phyloP scores from a whole-genome alignment of 2,797 vertebrate species.

The Hippoglossus hippoglossus region DNA sequence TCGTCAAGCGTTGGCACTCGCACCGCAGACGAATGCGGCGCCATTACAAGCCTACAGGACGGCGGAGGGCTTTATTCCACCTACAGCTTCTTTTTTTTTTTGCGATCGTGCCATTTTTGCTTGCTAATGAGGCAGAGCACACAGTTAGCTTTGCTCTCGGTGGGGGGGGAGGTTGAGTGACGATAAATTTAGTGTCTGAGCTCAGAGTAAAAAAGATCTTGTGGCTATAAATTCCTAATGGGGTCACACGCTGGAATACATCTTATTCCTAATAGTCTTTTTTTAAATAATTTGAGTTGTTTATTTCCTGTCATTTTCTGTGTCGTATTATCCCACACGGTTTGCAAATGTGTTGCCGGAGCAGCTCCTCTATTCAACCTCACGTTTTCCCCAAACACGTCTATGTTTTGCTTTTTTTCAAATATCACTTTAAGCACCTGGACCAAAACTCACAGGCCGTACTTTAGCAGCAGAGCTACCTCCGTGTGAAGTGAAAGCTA shows the following conservation, averaged over 20 bases:
- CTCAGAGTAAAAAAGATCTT: constrained; percentile 15
- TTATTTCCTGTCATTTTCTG: background rate
- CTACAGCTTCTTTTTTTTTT: constrained; percentile 20
- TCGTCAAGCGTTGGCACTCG: constrained; percentile 30
- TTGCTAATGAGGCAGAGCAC: constrained; percentile 32
- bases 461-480: constrained; percentile 33
- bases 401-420: constrained; percentile 9
- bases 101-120: constrained; percentile 12
- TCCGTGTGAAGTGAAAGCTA: constrained; percentile 54
- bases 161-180: background rate
- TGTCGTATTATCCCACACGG: background rate
- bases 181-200: constrained; percentile 4
- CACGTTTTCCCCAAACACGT: background rate
- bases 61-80: constrained; percentile 34
- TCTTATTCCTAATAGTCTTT: background rate
- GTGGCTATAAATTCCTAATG: constrained; percentile 9
- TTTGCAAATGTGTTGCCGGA: background rate
- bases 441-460: constrained; percentile 18
- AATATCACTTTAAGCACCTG: background rate
- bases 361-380: background rate
- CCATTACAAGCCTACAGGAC: constrained; percentile 32
- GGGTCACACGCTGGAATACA: constrained; percentile 17
- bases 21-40: constrained; percentile 38
- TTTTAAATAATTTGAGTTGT: background rate
- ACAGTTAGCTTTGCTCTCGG: constrained; percentile 8